Evolutionary conservation across 2,888 invertebrate genomes (phyloP), one percentile per base, ranked within the genome.

Genomic region (Torymus tubicola): DNA sequence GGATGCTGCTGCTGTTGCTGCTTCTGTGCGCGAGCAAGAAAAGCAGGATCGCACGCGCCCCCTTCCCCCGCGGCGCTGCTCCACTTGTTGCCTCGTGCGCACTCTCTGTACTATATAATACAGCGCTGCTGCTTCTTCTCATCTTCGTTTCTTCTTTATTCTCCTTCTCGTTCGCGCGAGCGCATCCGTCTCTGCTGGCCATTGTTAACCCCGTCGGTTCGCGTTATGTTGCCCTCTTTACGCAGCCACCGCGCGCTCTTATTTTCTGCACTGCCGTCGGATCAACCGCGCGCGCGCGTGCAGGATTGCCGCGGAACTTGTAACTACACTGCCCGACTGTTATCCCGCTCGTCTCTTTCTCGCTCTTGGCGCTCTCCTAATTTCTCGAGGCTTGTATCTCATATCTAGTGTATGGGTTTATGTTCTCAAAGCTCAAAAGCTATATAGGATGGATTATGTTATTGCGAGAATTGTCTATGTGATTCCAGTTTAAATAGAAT

Each of bases 191-290:
- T 63, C 57, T 88, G 86, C 87, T 85, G 42, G 42, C 88, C 88
- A 89, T 89, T 89, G 88, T 89, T 88, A 87, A 85, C 83, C 85
- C 86, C 85, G 84, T 85, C 84, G 85, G 53, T 63, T 50, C 73
- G 81, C 83, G 85, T 86, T 86, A 85, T 87, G 85, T 86, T 87
- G 85, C 86, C 87, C 87, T 88, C 88, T 87, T 88, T 88, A 88
- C 87, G 42, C 42, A 42, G 42, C 42, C 8, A 42, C 42, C 42
- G 42, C 31, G 21, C 50, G 64, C 16, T 24, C 18, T 63, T 61
- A 63, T 63, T 69, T 63, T 70, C 64, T 55, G 65, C 65, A 12
- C 58, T 4, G 53, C 52, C 10, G 24, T 31, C 57, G 57, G 74
- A 80, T 69, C 64, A 63, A 65, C 21, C 52, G 60, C 68, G 64